A percentile compares a stretch with the other conserved stretches of the same genome.
Evolutionary conservation across 2,113 vertebrate genomes (phyloP).

Genomic region (Trogon melanurus): DNA sequence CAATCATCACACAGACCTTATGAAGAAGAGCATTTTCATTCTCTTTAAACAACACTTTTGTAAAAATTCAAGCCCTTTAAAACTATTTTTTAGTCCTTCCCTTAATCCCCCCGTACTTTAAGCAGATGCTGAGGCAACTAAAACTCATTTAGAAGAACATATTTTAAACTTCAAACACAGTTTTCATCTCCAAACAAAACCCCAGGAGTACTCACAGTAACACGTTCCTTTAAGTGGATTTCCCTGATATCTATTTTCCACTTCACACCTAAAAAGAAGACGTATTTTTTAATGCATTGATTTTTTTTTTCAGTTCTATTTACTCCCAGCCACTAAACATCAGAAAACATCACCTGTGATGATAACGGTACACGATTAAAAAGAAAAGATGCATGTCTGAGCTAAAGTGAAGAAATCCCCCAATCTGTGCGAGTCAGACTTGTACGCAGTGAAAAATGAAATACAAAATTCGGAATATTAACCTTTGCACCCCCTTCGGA

Average conservation of each 20-base stretch:
- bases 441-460: neutral
- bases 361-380: neutral
- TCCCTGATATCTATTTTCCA: slow-evolving; percentile 97
- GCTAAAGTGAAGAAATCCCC: neutral
- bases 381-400: neutral
- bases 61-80: neutral
- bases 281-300: neutral
- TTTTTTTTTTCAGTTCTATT: neutral
- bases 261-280: slow-evolving; percentile 87
- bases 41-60: neutral
- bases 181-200: neutral
- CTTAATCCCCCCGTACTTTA: neutral
- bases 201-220: slow-evolving; percentile 90
- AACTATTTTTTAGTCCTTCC: neutral
- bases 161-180: neutral
- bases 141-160: neutral
- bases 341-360: neutral
- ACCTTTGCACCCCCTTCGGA: neutral
- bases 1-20: neutral
- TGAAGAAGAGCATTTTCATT: neutral
- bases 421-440: neutral
- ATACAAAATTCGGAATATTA: neutral
- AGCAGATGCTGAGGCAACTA: neutral
- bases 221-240: slow-evolving; percentile 99
- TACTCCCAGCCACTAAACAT: neutral